These are phyloP conservation scores for Anabacerthia variegaticeps DNA, from an alignment of 2,797 vertebrate genomes.

Conservation along the genomic window DNA sequence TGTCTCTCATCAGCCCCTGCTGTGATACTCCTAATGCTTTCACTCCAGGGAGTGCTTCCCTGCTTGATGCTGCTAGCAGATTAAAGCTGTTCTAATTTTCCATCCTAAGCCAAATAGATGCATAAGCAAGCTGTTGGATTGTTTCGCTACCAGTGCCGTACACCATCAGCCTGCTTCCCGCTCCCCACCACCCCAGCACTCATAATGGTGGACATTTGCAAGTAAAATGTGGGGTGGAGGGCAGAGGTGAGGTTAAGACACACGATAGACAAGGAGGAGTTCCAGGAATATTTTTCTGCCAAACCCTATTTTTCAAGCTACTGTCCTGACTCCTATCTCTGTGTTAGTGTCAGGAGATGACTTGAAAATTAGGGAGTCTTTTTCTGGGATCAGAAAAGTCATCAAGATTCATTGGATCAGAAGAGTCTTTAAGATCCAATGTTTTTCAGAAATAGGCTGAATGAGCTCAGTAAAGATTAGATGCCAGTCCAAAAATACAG, in stretches of 20 bases:
- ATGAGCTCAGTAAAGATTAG: slow-evolving; percentile 69
- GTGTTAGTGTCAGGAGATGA: slow-evolving; percentile 64
- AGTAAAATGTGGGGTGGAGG: slow-evolving; percentile 49
- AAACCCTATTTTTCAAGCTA: slow-evolving; percentile 50
- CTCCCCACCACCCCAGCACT: slow-evolving; percentile 27
- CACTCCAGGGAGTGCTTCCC: slow-evolving; percentile 75
- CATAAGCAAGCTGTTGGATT: slow-evolving; percentile 81
- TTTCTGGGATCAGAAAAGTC: slow-evolving; percentile 61
- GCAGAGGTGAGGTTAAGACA: slow-evolving; percentile 7
- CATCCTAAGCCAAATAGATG: slow-evolving; percentile 79
- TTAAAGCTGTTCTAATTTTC: slow-evolving; percentile 82
- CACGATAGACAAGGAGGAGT: slow-evolving; percentile 6
- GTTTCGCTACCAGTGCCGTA: slow-evolving; percentile 37
- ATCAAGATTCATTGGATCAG: slow-evolving; percentile 72
- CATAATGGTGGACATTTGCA: slow-evolving; percentile 65
- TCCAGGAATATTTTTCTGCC: slow-evolving; percentile 43
- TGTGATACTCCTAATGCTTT: slow-evolving; percentile 61
- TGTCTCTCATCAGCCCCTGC: slow-evolving; percentile 69
- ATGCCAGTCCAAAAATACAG: slow-evolving; percentile 74
- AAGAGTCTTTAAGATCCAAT: slow-evolving; percentile 69
- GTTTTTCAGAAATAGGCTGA: slow-evolving; percentile 70
- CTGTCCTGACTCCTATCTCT: slow-evolving; percentile 42
- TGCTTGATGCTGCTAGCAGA: slow-evolving; percentile 75
- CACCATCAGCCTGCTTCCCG: slow-evolving; percentile 23
- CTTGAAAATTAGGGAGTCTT: slow-evolving; percentile 70